These are phyloP conservation scores for Magallana angulata DNA, from an alignment of 1,140 invertebrate species.

Conservation along the genomic window DNA sequence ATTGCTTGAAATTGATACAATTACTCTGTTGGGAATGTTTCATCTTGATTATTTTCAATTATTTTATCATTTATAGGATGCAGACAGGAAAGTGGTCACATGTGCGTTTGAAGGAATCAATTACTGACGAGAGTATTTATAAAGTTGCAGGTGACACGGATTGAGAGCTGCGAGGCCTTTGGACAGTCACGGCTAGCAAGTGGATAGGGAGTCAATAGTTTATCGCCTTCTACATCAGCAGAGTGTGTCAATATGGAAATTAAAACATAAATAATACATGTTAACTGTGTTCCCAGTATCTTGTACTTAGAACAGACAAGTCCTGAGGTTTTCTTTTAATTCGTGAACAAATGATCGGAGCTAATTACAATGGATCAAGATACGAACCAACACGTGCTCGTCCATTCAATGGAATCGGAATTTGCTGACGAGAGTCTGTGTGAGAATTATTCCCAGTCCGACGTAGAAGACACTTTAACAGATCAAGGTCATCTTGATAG, in stretches of 20 bases:
- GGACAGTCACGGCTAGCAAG: not conserved
- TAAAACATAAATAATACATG: slow-evolving; percentile 27
- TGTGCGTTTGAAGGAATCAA: slow-evolving; percentile 13
- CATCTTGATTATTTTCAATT: no score
- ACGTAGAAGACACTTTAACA: not conserved
- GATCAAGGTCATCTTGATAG: slow-evolving; percentile 5
- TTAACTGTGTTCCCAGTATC: not conserved
- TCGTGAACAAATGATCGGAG: not conserved
- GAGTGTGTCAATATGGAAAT: slow-evolving; percentile 10
- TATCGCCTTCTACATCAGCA: not conserved
- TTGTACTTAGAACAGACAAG: not conserved
- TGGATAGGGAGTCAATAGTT: slow-evolving; percentile 14
- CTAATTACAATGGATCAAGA: not conserved
- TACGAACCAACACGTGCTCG: not conserved
- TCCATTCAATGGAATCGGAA: slow-evolving; percentile 21
- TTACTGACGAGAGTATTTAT: not conserved
- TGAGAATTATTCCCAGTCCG: slow-evolving; percentile 16
- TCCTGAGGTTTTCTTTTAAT: not conserved
- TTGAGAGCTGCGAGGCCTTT: not conserved
- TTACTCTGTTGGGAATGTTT: no score
- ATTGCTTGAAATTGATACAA: not conserved
- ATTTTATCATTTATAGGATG: no score
- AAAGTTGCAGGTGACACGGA: slow-evolving; percentile 19
- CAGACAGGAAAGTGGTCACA: not conserved
- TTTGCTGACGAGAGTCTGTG: not conserved